Conservation (phyloP, 1,140 invertebrate species). For the Orius laevigatus region DNA sequence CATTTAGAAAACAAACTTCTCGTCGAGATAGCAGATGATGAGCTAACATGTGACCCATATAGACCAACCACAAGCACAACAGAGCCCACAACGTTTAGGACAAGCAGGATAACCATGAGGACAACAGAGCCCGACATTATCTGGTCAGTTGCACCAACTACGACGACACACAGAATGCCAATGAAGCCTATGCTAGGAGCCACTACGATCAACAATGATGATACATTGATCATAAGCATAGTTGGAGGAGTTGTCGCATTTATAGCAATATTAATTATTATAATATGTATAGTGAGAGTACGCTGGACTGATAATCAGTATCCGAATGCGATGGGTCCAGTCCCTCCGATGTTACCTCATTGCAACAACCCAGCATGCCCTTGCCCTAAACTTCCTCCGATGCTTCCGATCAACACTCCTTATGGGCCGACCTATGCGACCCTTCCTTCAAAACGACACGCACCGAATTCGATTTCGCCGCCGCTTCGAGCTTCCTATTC, state of each 20-base stretch:
- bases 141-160: conserved; percentile 60
- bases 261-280: conserved; percentile 70
- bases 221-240: conserved; percentile 80
- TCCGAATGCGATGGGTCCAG: conserved; percentile 41
- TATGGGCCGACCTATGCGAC: conserved; percentile 18
- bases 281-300: conserved; percentile 66
- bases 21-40: conserved; percentile 56
- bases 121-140: conserved; percentile 68
- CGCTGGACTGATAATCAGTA: conserved; percentile 44
- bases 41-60: conserved; percentile 50
- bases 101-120: conserved; percentile 25
- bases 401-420: conserved; percentile 10
- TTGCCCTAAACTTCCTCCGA: conserved; percentile 19
- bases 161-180: conserved; percentile 32
- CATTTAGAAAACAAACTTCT: conserved; percentile 48
- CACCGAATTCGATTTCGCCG: conserved; percentile 21
- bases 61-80: conserved; percentile 32
- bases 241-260: conserved; percentile 81
- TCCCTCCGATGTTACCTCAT: conserved; percentile 29
- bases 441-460: conserved; percentile 22
- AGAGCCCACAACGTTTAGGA: conserved; percentile 26
- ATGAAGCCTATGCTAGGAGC: conserved; percentile 27
- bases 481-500: conserved; percentile 21
- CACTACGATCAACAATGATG: conserved; percentile 56
- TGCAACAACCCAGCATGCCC: conserved; percentile 22